A percentile compares a stretch with the other conserved stretches of the same genome.
These are phyloP conservation scores for Listronotus oregonensis DNA, from an alignment of 1,140 invertebrate genomes.

Conservation along the genomic window DNA sequence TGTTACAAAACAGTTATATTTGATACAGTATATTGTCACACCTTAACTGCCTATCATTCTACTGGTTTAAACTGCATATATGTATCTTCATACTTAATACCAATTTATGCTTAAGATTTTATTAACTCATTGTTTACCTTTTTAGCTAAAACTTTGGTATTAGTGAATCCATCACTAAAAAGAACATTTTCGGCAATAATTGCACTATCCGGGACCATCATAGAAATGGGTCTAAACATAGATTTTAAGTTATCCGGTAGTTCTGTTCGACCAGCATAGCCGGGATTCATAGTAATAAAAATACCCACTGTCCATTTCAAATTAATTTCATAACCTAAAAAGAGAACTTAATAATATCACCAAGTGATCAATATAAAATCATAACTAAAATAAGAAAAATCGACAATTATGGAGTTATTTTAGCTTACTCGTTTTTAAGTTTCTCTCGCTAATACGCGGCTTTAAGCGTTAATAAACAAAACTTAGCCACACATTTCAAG, in stretches of 20 bases:
- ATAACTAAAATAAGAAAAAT: no score
- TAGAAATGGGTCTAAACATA: conserved; percentile 91
- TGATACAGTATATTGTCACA: no score
- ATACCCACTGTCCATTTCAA: conserved; percentile 79
- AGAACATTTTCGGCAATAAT: conserved; percentile 88
- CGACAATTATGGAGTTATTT: no score
- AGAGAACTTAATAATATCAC: conserved; percentile 1
- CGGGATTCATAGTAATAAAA: conserved; percentile 93
- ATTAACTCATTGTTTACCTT: conserved; percentile 65
- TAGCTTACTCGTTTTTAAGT: no score
- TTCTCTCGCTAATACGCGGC: no score
- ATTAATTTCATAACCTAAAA: conserved; percentile 64
- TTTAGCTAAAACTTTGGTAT: conserved; percentile 76
- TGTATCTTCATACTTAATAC: no score
- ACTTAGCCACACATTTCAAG: no score
- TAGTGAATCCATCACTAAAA: conserved; percentile 86
- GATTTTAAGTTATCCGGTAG: conserved; percentile 91
- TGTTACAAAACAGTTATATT: no score
- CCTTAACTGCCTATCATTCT: no score
- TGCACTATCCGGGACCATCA: conserved; percentile 90
- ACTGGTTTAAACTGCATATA: no score
- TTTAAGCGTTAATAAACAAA: no score
- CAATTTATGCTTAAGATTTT: no score
- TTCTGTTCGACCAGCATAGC: conserved; percentile 87
- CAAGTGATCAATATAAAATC: neutral